phyloP scores from a whole-genome alignment of 1,140 invertebrate genomes.

The Plodia interpunctella region DNA sequence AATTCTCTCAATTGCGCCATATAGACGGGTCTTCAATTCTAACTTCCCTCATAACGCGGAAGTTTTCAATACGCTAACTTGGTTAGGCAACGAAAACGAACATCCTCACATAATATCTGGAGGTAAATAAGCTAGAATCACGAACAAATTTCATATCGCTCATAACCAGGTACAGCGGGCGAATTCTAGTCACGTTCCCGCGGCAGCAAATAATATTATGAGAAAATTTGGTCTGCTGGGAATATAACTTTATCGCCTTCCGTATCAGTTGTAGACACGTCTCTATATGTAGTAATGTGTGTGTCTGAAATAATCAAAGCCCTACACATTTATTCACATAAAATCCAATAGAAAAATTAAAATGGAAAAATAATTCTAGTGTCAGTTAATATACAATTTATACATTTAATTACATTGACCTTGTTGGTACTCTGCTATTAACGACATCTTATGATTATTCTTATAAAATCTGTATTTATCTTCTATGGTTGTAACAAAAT shows the following conservation, averaged over 20 bases:
- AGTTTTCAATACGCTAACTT: constrained; percentile 1
- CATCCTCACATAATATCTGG: constrained; percentile 12
- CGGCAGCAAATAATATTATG: constrained; percentile 52
- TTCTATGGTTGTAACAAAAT: too few relatives aligned
- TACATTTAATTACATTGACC: too few relatives aligned
- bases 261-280: constrained; percentile 19
- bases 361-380: too few relatives aligned
- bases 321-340: neutral
- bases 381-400: too few relatives aligned
- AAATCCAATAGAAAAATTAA: too few relatives aligned
- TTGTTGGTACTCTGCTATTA: too few relatives aligned
- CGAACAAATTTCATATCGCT: constrained; percentile 43
- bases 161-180: constrained; percentile 34
- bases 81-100: neutral
- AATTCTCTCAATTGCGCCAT: too few relatives aligned
- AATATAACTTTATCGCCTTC: constrained; percentile 39
- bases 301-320: neutral
- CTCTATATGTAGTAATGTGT: constrained; percentile 9
- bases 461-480: too few relatives aligned
- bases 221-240: constrained; percentile 39
- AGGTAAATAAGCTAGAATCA: constrained; percentile 39
- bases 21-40: neutral
- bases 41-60: neutral
- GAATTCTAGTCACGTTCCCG: constrained; percentile 40
- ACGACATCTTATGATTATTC: too few relatives aligned